Evolutionary conservation across 2,113 vertebrate species (phyloP).

Genomic region (Tauraco erythrolophus): DNA sequence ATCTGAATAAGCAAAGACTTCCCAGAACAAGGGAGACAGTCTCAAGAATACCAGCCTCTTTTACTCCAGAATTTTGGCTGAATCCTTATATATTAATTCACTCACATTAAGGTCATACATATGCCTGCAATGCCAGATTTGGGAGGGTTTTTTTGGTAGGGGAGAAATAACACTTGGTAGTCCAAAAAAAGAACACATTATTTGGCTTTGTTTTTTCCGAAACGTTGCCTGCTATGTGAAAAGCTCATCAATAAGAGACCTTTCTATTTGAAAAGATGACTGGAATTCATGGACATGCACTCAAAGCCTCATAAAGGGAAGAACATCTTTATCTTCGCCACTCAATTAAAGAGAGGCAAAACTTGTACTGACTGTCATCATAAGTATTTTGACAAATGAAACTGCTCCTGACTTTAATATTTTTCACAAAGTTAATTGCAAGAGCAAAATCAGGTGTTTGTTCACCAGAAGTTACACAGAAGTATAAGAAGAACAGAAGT

Average conservation of each 20-base stretch:
- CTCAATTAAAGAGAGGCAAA: background rate
- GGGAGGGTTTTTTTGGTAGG: fast-evolving
- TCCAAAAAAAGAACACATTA: background rate
- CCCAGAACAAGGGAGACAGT: background rate
- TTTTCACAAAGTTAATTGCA: background rate
- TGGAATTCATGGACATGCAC: background rate
- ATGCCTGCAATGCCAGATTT: background rate
- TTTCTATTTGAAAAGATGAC: background rate
- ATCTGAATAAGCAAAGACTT: background rate
- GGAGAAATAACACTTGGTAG: background rate
- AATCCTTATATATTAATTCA: background rate
- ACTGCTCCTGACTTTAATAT: background rate
- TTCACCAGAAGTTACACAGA: background rate
- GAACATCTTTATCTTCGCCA: background rate
- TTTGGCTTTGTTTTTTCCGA: background rate
- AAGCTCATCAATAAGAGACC: background rate
- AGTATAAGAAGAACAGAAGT: background rate
- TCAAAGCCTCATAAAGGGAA: background rate
- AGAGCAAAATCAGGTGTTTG: background rate
- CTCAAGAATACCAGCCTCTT: background rate
- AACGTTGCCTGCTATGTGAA: background rate
- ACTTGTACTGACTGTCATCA: background rate
- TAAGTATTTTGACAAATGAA: background rate
- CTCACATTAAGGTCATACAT: background rate
- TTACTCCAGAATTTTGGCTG: background rate